Evolutionary conservation across 2,888 invertebrate genomes (phyloP), one percentile per base, ranked within the genome.

Genomic region (Andricus curvator): DNA sequence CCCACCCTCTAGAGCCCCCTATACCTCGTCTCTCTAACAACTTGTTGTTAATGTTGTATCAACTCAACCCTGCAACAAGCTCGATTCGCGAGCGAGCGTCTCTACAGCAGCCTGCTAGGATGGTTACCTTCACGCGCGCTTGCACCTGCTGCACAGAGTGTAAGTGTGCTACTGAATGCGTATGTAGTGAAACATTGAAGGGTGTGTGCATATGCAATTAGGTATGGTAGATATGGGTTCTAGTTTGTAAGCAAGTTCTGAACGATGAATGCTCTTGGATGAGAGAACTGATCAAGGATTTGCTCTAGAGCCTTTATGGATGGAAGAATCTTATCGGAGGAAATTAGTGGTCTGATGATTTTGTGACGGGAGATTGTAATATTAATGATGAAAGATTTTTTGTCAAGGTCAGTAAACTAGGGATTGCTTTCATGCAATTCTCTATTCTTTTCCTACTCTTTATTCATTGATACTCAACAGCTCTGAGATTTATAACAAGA

Each of bases 11-110:
- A 78, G 66, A 81, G 76, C 65, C 77, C 78, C 78, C 67, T 51
- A 64, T 87, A 88, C 88, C 88, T 90, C 90, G 87, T 90, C 89
- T 89, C 89, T 89, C 90, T 91, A 90, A 91, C 90, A 90, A 90
- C 90, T 91, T 89, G 89, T 91, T 90, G 89, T 91, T 90, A 89
- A 91, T 90, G 89, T 89, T 89, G 89, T 88, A 90, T 89, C 89
- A 89, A 90, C 89, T 89, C 87, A 88, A 86, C 87, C 89, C 88
- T 86, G 88, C 88, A 87, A 90, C 90, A 87, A 87, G 83, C 87
- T 85, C 85, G 62, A 82, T 41, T 17, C 82, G 56, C 78, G 68
- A 37, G 22, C 66, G 62, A 76, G 74, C 56, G n/a, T 56, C 56
- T 80, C 70, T 70, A 60, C 77, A 76, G 62, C 67, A 66, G 67